Evolutionary conservation across 2,888 invertebrate genomes (phyloP).

Genomic region (Listrodromus nycthemerus): DNA sequence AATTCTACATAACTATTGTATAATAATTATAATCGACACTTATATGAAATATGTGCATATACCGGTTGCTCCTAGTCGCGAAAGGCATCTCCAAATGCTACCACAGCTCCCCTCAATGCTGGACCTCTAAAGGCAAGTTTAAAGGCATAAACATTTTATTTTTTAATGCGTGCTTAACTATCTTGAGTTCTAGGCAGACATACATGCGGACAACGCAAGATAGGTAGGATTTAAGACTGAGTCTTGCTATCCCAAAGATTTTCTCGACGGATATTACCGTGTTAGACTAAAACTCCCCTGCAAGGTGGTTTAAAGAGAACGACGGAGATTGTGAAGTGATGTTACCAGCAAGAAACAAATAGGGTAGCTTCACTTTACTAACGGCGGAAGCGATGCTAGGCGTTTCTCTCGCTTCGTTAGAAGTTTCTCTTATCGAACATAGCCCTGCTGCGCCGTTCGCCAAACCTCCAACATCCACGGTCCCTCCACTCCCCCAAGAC

Average conservation of each 20-base stretch:
- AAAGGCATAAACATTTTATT: too few species aligned
- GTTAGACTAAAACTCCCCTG: constrained; percentile 48
- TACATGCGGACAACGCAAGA: not conserved
- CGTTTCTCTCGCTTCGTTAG: constrained; percentile 60
- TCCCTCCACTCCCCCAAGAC: constrained; percentile 44
- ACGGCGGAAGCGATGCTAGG: constrained; percentile 47
- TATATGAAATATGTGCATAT: too few species aligned
- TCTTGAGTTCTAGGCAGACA: too few species aligned
- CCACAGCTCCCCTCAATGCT: too few species aligned
- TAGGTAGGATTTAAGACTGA: not conserved
- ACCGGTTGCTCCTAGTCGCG: too few species aligned
- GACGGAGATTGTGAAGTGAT: constrained; percentile 44
- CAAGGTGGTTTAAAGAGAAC: constrained; percentile 24
- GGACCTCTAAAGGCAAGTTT: too few species aligned
- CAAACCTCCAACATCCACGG: constrained; percentile 40
- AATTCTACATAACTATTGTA: too few species aligned
- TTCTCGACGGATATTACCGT: constrained; percentile 55
- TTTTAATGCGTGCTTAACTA: too few species aligned
- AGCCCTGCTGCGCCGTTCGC: constrained; percentile 27
- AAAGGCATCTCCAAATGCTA: too few species aligned
- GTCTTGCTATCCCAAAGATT: not conserved
- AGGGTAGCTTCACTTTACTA: constrained; percentile 64
- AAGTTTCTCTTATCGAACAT: constrained; percentile 69
- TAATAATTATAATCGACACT: too few species aligned
- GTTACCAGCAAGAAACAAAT: constrained; percentile 70